A percentile compares a stretch with the other conserved stretches of the same genome.
Evolutionary conservation across 2,113 vertebrate species (phyloP).

Genomic region (Petrocephalus zakoni): DNA sequence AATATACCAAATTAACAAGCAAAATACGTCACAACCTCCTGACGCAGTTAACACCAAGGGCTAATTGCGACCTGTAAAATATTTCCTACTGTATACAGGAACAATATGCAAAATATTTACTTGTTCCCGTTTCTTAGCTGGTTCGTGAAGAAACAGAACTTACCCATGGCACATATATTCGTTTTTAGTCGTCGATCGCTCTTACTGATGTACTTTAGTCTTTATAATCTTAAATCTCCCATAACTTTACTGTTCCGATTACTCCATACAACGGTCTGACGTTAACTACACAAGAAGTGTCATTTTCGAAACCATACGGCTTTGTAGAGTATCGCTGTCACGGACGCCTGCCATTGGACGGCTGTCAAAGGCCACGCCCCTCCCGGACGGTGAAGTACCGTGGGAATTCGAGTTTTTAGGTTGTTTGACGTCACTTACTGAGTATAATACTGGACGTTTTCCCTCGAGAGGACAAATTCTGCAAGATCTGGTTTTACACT

Average conservation of each 20-base stretch:
- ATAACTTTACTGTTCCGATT: conserved; percentile 42
- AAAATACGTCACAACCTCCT: background rate
- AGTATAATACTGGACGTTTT: background rate
- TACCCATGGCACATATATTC: conserved; percentile 19
- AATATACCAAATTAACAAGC: background rate
- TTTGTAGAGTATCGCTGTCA: conserved; percentile 13
- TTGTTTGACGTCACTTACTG: background rate
- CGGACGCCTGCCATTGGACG: conserved; percentile 26
- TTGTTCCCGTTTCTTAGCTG: background rate
- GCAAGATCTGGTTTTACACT: background rate
- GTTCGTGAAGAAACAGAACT: background rate
- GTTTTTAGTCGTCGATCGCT: conserved; percentile 16
- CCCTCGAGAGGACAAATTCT: background rate
- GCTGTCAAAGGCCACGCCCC: conserved; percentile 18
- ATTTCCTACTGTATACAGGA: background rate
- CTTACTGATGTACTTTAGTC: conserved; percentile 21
- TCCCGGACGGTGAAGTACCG: background rate
- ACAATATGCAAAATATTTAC: conserved; percentile 8
- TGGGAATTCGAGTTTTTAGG: conserved; percentile 36
- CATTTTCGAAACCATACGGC: conserved; percentile 36
- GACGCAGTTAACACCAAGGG: background rate
- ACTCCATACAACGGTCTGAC: conserved; percentile 32
- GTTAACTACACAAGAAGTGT: conserved; percentile 14
- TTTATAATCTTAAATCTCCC: conserved; percentile 41
- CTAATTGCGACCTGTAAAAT: background rate